Conservation (phyloP, 2,888 invertebrate species). For the Andrena camellia region DNA sequence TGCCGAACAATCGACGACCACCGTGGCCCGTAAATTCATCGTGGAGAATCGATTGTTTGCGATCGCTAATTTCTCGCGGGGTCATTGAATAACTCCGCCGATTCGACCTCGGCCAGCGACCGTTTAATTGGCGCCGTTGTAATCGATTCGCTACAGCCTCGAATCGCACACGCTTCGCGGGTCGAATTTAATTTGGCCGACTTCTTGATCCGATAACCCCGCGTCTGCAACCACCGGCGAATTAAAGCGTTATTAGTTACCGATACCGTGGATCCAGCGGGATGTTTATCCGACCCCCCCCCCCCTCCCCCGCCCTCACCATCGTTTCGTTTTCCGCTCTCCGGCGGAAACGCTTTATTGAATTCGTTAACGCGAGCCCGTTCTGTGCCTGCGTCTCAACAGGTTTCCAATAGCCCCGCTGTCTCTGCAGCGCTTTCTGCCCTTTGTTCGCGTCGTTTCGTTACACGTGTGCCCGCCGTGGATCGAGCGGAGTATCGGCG, state of each 20-base stretch:
- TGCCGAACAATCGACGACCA: slow-evolving; percentile 27
- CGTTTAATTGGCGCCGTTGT: slow-evolving; percentile 32
- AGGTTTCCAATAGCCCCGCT: slow-evolving; percentile 40
- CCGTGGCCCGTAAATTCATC: slow-evolving; percentile 31
- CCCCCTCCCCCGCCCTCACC: too few species aligned
- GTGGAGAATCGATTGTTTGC: slow-evolving; percentile 24
- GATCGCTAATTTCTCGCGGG: slow-evolving; percentile 29
- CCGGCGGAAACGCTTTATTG: slow-evolving; percentile 30
- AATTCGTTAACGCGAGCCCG: slow-evolving; percentile 40
- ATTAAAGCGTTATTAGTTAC: slow-evolving; percentile 41
- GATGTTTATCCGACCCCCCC: slow-evolving; percentile 5
- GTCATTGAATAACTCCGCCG: slow-evolving; percentile 21
- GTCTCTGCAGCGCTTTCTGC: not conserved
- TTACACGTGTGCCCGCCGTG: not conserved
- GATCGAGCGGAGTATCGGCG: slow-evolving; percentile 11
- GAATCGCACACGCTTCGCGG: not conserved
- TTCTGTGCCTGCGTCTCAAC: slow-evolving; percentile 33
- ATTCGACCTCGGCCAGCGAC: not conserved
- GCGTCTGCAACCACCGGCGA: slow-evolving; percentile 4
- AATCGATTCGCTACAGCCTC: slow-evolving; percentile 40
- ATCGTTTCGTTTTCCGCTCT: not conserved
- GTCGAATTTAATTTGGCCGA: slow-evolving; percentile 40
- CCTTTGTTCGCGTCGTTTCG: slow-evolving; percentile 9
- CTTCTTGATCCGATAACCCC: slow-evolving; percentile 40
- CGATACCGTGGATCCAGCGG: not conserved